Percentiles rank a stretch among this genome's conserved stretches.
These are phyloP conservation scores for Vesta saturnalis DNA, from an alignment of 2,888 invertebrate species.

Conservation along the genomic window DNA sequence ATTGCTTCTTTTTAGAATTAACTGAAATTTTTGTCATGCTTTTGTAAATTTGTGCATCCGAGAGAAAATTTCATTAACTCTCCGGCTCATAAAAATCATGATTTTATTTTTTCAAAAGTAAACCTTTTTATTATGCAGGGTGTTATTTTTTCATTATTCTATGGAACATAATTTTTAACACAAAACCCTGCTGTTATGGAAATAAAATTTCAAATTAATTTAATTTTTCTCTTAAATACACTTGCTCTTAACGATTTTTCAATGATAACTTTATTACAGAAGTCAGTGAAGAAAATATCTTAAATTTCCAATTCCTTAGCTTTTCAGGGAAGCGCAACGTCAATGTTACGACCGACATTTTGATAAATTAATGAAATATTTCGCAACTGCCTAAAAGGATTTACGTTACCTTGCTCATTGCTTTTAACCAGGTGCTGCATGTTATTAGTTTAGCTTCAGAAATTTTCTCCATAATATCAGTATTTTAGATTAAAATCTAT, in stretches of 20 bases:
- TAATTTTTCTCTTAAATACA: constrained; percentile 15
- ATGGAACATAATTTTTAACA: constrained; percentile 4
- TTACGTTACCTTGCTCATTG: constrained; percentile 35
- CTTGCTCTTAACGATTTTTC: background rate
- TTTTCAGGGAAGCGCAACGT: constrained; percentile 19
- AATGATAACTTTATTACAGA: background rate
- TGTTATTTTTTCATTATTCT: constrained; percentile 29
- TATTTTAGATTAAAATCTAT: constrained; percentile 22
- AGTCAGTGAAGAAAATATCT: background rate
- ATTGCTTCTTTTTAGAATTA: too few species aligned
- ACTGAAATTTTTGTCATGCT: constrained; percentile 4
- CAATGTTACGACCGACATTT: constrained; percentile 33
- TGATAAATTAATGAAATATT: constrained; percentile 40
- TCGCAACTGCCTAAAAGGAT: constrained; percentile 30
- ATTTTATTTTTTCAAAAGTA: constrained; percentile 18
- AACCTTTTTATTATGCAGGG: constrained; percentile 13
- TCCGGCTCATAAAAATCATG: constrained; percentile 11
- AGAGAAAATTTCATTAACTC: constrained; percentile 16
- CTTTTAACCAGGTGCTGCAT: constrained; percentile 42
- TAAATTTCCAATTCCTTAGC: constrained; percentile 10
- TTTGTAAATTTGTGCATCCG: background rate
- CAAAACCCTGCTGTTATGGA: background rate
- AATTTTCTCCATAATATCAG: constrained; percentile 13
- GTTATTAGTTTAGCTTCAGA: constrained; percentile 39
- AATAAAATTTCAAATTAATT: constrained; percentile 11